phyloP scores from a whole-genome alignment of 2,888 invertebrate genomes.

The Eristalinus aeneus region DNA sequence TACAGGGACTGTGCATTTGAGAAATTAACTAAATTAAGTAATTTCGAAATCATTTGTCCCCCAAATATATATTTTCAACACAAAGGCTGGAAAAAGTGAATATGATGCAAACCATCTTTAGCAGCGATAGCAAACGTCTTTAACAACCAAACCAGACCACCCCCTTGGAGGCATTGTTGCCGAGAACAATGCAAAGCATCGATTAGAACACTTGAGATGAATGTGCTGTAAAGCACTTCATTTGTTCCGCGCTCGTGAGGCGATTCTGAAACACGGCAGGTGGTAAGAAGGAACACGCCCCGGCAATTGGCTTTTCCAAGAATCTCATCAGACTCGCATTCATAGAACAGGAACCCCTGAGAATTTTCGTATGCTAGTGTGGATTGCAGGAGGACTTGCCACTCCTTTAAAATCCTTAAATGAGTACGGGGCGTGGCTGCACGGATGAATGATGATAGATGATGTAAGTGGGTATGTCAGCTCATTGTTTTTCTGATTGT shows the following conservation, averaged over 20 bases:
- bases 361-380: not conserved
- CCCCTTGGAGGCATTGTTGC: slow-evolving; percentile 20
- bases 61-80: not conserved
- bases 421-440: slow-evolving; percentile 5
- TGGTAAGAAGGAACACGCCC: slow-evolving; percentile 14
- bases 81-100: not conserved
- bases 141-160: not conserved
- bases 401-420: slow-evolving; percentile 4
- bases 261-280: slow-evolving; percentile 30
- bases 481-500: not conserved
- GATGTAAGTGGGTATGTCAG: slow-evolving; percentile 5
- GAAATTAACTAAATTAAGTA: not conserved
- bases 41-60: not conserved
- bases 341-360: not conserved
- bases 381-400: slow-evolving; percentile 6
- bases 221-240: slow-evolving; percentile 29
- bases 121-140: not conserved
- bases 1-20: not conserved
- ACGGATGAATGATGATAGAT: not conserved
- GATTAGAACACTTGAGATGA: slow-evolving; percentile 45
- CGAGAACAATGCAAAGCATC: slow-evolving; percentile 43
- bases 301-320: slow-evolving; percentile 4
- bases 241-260: slow-evolving; percentile 29
- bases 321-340: slow-evolving; percentile 12
- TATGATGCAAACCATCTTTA: not conserved